Conservation (phyloP, 2,888 invertebrate species). For the Chironomus tentans region DNA sequence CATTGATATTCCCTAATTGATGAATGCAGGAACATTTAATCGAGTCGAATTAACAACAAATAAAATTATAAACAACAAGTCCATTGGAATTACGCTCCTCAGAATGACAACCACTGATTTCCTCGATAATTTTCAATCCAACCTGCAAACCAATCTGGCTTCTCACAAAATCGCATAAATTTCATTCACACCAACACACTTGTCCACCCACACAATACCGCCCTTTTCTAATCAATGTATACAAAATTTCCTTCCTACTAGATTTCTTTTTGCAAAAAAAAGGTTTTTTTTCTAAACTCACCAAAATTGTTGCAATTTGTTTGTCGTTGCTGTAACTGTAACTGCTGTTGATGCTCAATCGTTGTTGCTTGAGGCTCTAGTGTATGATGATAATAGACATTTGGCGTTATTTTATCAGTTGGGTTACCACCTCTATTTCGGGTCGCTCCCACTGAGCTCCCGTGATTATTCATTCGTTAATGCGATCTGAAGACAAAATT, state of each 20-base stretch:
- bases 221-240: no score
- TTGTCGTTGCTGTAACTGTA: conserved; percentile 9
- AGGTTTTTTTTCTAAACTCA: background rate
- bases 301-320: conserved; percentile 23
- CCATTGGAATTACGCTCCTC: no score
- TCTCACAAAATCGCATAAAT: no score
- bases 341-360: background rate
- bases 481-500: conserved; percentile 37
- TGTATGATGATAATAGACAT: conserved; percentile 4
- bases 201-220: no score
- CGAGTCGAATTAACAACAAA: no score
- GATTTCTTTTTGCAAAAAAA: background rate
- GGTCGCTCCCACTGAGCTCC: conserved; percentile 43
- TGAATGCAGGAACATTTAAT: no score
- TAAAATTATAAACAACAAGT: no score
- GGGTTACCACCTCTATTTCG: conserved; percentile 16
- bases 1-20: no score
- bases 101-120: no score
- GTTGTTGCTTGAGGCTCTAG: conserved; percentile 10
- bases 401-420: conserved; percentile 16
- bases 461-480: conserved; percentile 44
- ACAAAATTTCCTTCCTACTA: background rate
- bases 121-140: no score
- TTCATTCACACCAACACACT: no score
- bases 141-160: no score